phyloP scores from a whole-genome alignment of 1,140 invertebrate species.

The Stegodyphus dumicola region DNA sequence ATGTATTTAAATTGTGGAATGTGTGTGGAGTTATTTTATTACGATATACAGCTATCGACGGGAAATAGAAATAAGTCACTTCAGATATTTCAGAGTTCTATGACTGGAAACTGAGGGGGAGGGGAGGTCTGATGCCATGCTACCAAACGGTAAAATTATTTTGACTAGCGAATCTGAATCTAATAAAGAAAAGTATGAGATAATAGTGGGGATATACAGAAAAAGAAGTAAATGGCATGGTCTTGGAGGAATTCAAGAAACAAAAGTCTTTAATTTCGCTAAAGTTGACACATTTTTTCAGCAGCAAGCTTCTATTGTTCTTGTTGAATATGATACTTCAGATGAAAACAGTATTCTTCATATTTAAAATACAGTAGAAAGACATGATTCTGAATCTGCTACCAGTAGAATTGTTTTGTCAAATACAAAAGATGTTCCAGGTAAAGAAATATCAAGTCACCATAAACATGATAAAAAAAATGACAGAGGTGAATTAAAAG shows the following conservation, averaged over 20 bases:
- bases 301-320: neutral
- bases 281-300: slow-evolving; percentile 55
- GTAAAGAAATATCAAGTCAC: slow-evolving; percentile 8
- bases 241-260: slow-evolving; percentile 67
- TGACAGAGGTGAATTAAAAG: slow-evolving; percentile 13
- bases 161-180: slow-evolving; percentile 29
- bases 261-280: slow-evolving; percentile 66
- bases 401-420: too few relatives aligned
- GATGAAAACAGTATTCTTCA: slow-evolving; percentile 31
- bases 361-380: neutral
- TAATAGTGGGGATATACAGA: slow-evolving; percentile 40
- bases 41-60: too few relatives aligned
- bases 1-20: too few relatives aligned
- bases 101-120: too few relatives aligned
- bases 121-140: too few relatives aligned
- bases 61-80: too few relatives aligned
- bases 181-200: slow-evolving; percentile 4
- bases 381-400: too few relatives aligned
- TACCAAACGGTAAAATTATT: too few relatives aligned
- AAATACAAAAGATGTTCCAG: neutral
- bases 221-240: slow-evolving; percentile 65
- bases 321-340: slow-evolving; percentile 55
- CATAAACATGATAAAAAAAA: slow-evolving; percentile 2
- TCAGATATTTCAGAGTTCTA: too few relatives aligned
- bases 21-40: too few relatives aligned